A percentile compares a stretch with the other conserved stretches of the same genome.
phyloP scores from a whole-genome alignment of 64 coral and sea anemone genomes.

The Stylophora pistillata region DNA sequence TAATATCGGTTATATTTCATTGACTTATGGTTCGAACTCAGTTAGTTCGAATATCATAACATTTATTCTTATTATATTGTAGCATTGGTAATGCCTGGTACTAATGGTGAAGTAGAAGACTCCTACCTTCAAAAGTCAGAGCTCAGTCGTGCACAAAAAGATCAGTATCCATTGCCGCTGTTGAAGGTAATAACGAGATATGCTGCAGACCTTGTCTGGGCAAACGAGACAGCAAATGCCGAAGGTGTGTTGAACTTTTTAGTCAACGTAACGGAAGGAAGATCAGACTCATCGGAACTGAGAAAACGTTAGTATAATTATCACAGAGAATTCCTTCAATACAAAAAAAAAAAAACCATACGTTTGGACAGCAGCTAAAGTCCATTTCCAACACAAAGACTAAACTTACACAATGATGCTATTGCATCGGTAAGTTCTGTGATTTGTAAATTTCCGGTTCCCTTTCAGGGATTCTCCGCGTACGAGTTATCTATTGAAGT shows the following conservation, averaged over 20 bases:
- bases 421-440: too few species aligned
- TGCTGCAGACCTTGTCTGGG: slow-evolving; percentile 17
- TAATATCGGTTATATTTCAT: neutral
- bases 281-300: slow-evolving; percentile 4
- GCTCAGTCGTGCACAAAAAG: neutral
- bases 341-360: neutral
- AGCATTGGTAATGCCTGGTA: neutral
- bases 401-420: too few species aligned
- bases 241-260: neutral
- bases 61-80: neutral
- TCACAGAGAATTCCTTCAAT: neutral
- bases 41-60: neutral
- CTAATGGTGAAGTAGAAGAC: neutral
- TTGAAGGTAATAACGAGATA: slow-evolving; percentile 13
- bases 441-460: too few species aligned
- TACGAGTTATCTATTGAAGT: too few species aligned
- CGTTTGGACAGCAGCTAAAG: too few species aligned
- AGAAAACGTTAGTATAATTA: neutral
- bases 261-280: neutral
- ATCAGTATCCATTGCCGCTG: slow-evolving; percentile 8
- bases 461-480: too few species aligned
- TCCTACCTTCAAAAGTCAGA: neutral
- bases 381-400: neutral
- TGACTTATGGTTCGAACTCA: too few species aligned
- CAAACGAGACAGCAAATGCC: neutral